Evolutionary conservation across 2,888 invertebrate species (phyloP), one percentile per base, ranked within the genome.

Genomic region (Crioceris asparagi): DNA sequence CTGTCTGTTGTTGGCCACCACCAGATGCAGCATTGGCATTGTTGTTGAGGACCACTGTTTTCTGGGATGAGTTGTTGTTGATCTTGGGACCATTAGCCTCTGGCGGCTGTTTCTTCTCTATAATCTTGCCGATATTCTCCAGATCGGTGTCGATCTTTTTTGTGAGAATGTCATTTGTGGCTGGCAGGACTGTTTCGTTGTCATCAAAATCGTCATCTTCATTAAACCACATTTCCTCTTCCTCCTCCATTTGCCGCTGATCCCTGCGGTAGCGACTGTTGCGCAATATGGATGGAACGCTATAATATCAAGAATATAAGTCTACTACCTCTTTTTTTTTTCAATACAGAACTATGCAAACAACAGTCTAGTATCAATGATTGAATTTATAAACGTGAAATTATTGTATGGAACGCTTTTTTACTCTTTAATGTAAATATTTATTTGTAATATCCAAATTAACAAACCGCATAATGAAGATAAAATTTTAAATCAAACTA

Each of bases 151-250:
- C 74, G 36, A 74, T 54, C 56, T 74, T 75, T 53, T 70, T 72
- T 42, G 68, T 67, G 36, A 74, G 59, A 42, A 71, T 63, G 51
- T 74, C 74, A 40, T 62, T 62, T 18, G 62, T 51, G 62, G 72
- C 60, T 14, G 70, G 69, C 17, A 70, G 66, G 12, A 71, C 71
- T 11, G 71, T 66, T 52, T 78, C 75, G 44, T 80, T 84, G 4
- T n/a, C 12, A 12, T 87, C 83, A 46, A 85, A 80, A 60, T 91
- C 92, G 60, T 94, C 94, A 48, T 96, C 96, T 55, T 93, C 92
- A 60, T 93, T 92, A 67, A 96, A 96, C 94, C 94, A 97, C 80
- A 93, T 88, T 68, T 96, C 96, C 60, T 97, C 96, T 54, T 96
- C 96, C 59, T 96, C 94, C 48, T 97, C 96, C 55, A 93, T 75